phyloP scores from a whole-genome alignment of 2,888 invertebrate species.

The Abrostola tripartita region DNA sequence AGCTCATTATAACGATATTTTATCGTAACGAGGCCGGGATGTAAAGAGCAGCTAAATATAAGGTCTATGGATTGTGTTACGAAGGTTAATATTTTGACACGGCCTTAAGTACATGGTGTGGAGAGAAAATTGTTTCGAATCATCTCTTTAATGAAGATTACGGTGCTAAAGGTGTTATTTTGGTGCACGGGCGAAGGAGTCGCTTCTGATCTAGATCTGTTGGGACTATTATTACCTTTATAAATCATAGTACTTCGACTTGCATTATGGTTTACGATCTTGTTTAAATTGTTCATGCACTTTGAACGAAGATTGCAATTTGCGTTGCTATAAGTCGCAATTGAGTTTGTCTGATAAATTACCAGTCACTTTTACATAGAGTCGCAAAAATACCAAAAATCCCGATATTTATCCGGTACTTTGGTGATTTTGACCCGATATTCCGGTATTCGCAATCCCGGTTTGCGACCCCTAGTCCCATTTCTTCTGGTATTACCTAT shows the following conservation, averaged over 20 bases:
- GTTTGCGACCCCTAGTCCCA: too few species aligned
- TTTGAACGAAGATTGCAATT: too few species aligned
- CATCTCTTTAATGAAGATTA: slow-evolving; percentile 45
- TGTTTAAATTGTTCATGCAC: too few species aligned
- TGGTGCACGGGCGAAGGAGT: slow-evolving; percentile 8
- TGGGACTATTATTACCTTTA: background rate
- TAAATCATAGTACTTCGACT: background rate
- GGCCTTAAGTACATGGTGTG: slow-evolving; percentile 30
- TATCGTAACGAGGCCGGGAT: slow-evolving; percentile 71
- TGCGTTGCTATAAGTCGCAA: too few species aligned
- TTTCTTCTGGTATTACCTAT: too few species aligned
- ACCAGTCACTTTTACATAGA: too few species aligned
- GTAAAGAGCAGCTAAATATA: slow-evolving; percentile 59
- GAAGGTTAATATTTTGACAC: slow-evolving; percentile 60
- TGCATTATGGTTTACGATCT: background rate
- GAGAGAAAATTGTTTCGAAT: slow-evolving; percentile 52
- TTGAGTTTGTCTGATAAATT: too few species aligned
- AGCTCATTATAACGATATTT: slow-evolving; percentile 77
- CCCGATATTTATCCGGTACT: too few species aligned
- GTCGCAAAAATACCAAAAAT: too few species aligned
- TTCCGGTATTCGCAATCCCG: too few species aligned
- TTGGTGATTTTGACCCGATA: too few species aligned
- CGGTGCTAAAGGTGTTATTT: slow-evolving; percentile 39
- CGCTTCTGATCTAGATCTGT: slow-evolving; percentile 33
- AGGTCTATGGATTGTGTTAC: slow-evolving; percentile 34